phyloP scores from a whole-genome alignment of 2,797 vertebrate genomes.

The Mus minutoides region DNA sequence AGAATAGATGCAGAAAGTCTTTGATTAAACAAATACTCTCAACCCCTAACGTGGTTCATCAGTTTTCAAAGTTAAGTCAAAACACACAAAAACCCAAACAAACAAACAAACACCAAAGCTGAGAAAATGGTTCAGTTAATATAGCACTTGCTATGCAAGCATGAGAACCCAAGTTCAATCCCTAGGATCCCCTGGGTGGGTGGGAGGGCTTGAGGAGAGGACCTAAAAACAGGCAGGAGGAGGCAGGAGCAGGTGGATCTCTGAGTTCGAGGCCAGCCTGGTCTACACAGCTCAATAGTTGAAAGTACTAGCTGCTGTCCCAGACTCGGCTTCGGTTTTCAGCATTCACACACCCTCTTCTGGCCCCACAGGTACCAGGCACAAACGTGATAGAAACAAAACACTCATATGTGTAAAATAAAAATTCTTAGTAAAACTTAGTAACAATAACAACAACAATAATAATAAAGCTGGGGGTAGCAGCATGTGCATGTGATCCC shows the following conservation, averaged over 20 bases:
- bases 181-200: background rate
- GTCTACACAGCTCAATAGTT: background rate
- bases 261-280: background rate
- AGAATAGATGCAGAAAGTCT: background rate
- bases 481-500: background rate
- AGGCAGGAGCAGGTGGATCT: background rate
- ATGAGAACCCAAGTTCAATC: background rate
- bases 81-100: background rate
- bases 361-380: too few species aligned
- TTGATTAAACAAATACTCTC: conserved; percentile 1
- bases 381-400: background rate
- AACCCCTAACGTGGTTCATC: background rate
- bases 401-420: background rate
- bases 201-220: background rate
- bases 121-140: background rate
- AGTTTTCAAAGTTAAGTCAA: background rate
- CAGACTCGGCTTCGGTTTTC: background rate
- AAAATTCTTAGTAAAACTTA: background rate
- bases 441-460: background rate
- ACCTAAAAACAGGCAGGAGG: background rate
- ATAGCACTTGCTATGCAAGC: background rate
- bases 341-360: background rate
- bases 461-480: background rate
- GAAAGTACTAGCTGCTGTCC: background rate
- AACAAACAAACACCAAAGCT: background rate